phyloP scores from a whole-genome alignment of 2,113 vertebrate species.

The Anolis sagrei region DNA sequence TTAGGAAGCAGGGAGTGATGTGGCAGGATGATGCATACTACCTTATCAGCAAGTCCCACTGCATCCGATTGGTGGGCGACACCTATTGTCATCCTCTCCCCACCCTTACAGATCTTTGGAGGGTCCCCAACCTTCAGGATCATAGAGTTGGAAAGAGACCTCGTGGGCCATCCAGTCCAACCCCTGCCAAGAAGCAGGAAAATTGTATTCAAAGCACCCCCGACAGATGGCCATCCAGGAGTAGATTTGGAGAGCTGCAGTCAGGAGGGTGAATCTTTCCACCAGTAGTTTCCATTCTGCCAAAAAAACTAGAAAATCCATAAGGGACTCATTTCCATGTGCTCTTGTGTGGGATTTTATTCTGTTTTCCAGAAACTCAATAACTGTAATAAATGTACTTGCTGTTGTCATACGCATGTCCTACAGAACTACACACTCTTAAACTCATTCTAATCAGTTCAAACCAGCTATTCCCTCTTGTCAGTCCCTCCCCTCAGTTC shows the following conservation, averaged over 20 bases:
- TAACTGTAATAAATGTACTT: background rate
- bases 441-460: background rate
- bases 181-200: too few relatives aligned
- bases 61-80: background rate
- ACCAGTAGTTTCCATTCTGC: background rate
- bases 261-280: background rate
- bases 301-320: background rate
- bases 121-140: background rate
- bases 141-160: too few relatives aligned
- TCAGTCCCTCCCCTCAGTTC: background rate
- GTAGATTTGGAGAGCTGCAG: background rate
- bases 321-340: background rate
- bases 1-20: background rate
- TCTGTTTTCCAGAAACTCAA: background rate
- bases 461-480: background rate
- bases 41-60: background rate
- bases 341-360: background rate
- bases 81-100: background rate
- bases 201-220: too few relatives aligned
- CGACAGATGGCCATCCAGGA: too few relatives aligned
- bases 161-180: too few relatives aligned
- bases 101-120: background rate
- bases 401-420: too few relatives aligned
- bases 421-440: background rate
- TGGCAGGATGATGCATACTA: background rate